These are phyloP conservation scores for Pyrochroa serraticornis DNA, from an alignment of 2,888 invertebrate species.

Conservation along the genomic window DNA sequence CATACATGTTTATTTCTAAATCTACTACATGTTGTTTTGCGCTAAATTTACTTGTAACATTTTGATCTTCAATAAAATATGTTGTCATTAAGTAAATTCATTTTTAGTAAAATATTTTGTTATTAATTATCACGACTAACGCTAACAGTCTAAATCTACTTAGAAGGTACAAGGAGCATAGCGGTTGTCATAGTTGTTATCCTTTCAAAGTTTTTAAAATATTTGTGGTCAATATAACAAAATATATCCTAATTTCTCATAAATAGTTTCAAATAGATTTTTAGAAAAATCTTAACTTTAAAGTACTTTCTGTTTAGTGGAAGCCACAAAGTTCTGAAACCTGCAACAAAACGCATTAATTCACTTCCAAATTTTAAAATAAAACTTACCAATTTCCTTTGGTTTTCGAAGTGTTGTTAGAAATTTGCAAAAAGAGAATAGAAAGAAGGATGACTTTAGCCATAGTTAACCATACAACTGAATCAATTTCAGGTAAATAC, in stretches of 20 bases:
- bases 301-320: conserved; percentile 30
- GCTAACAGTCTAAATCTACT: not conserved
- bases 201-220: conserved; percentile 17
- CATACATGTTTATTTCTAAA: too few species aligned
- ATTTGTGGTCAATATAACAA: conserved; percentile 14
- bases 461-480: conserved; percentile 8
- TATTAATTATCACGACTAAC: not conserved
- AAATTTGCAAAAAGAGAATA: conserved; percentile 21
- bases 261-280: conserved; percentile 26
- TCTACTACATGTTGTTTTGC: not conserved
- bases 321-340: conserved; percentile 26
- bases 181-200: conserved; percentile 24
- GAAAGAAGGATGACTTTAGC: conserved; percentile 13
- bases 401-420: conserved; percentile 17
- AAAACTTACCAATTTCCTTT: conserved; percentile 24
- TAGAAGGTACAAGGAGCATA: conserved; percentile 29
- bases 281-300: conserved; percentile 24
- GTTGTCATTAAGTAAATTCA: too few species aligned
- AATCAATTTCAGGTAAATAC: conserved; percentile 18
- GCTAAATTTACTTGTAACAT: not conserved
- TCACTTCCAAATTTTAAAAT: not conserved
- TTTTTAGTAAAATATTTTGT: not conserved
- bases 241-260: conserved; percentile 16
- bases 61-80: not conserved
- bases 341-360: conserved; percentile 9